Evolutionary conservation across 2,797 vertebrate species (phyloP).

Genomic region (Siniperca scherzeri): DNA sequence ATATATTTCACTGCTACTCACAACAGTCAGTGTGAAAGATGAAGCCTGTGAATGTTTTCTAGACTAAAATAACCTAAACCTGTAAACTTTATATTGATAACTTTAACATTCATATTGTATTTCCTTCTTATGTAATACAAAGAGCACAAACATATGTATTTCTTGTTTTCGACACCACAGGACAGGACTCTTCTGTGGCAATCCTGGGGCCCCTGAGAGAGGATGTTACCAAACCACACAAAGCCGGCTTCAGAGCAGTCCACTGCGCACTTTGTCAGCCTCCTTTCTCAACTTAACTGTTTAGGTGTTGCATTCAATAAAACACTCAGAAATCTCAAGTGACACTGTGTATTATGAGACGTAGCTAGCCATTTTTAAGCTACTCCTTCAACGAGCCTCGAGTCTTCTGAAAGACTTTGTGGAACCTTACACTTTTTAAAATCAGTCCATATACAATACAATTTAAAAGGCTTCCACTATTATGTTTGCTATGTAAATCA

Average conservation of each 20-base stretch:
- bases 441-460: no score
- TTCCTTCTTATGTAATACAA: no score
- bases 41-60: background rate
- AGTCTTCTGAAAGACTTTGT: no score
- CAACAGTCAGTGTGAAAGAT: background rate
- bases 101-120: no score
- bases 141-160: no score
- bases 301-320: background rate
- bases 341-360: background rate
- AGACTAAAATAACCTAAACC: background rate
- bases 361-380: no score
- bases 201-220: background rate
- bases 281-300: background rate
- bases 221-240: background rate
- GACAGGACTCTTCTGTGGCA: background rate
- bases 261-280: background rate
- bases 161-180: no score
- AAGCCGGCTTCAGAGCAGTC: background rate
- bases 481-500: background rate
- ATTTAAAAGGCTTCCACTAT: background rate
- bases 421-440: background rate
- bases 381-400: no score
- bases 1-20: background rate
- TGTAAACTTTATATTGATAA: no score
- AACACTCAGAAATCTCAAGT: background rate